These are phyloP conservation scores for Eleutherodactylus coqui DNA, from an alignment of 2,797 vertebrate species.

Conservation along the genomic window DNA sequence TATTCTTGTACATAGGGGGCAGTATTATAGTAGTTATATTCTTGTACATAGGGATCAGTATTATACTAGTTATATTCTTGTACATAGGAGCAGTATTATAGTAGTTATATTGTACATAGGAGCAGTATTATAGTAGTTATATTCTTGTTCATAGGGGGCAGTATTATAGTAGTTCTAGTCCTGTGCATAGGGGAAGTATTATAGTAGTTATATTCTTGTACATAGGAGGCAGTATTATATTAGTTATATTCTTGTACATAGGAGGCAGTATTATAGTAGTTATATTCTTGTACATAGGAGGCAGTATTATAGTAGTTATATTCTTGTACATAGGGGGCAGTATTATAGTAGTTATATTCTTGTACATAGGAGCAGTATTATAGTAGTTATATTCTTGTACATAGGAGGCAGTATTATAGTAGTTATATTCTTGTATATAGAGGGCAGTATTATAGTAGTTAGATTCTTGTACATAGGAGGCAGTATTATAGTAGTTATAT, in stretches of 20 bases:
- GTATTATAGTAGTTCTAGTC: conserved; percentile 1
- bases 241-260: neutral
- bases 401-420: conserved; percentile 5
- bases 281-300: neutral
- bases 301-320: neutral
- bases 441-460: neutral
- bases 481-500: conserved; percentile 11
- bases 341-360: neutral
- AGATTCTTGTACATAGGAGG: neutral
- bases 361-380: neutral
- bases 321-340: neutral
- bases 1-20: too few relatives aligned
- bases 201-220: conserved; percentile 10
- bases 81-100: neutral
- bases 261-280: neutral
- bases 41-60: too few relatives aligned
- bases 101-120: neutral
- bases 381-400: conserved; percentile 10
- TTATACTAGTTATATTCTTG: too few relatives aligned
- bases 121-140: conserved; percentile 2
- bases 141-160: neutral
- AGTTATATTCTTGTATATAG: neutral
- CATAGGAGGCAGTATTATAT: neutral
- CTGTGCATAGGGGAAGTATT: neutral
- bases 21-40: too few relatives aligned